Conservation (phyloP, 2,888 invertebrate genomes). For the Campoplex capitator region DNA sequence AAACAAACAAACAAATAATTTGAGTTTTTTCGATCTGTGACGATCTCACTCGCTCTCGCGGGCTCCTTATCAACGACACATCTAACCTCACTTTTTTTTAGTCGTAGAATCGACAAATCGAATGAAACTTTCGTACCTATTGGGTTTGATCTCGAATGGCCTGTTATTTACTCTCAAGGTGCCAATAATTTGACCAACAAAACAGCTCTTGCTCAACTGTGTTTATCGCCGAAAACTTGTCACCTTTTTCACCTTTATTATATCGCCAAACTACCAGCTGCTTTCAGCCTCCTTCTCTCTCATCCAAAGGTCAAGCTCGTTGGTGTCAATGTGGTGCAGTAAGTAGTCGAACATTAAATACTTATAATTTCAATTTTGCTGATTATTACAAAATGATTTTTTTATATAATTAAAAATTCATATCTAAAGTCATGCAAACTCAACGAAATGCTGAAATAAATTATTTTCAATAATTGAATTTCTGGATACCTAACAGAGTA, state of each 20-base stretch:
- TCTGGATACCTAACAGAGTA: not conserved
- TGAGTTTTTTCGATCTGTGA: not conserved
- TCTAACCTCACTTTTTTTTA: conserved; percentile 73
- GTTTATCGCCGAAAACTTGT: conserved; percentile 86
- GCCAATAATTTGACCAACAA: conserved; percentile 86
- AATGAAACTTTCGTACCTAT: conserved; percentile 84
- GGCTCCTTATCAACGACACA: conserved; percentile 8
- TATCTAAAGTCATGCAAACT: not conserved
- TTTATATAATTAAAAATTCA: not conserved
- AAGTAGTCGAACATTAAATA: conserved; percentile 70
- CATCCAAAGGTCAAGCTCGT: conserved; percentile 87
- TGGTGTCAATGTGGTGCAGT: conserved; percentile 89
- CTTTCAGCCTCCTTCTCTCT: conserved; percentile 85
- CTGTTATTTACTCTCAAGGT: conserved; percentile 86
- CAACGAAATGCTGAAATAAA: not conserved
- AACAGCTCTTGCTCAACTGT: conserved; percentile 88
- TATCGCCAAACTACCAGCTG: conserved; percentile 86
- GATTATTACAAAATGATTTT: not conserved
- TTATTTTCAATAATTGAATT: not conserved
- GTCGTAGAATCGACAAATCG: conserved; percentile 80
- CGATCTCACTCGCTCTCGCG: conserved; percentile 23
- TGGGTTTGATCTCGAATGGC: conserved; percentile 90
- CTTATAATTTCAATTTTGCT: not conserved
- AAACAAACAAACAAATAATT: not conserved
- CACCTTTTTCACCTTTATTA: conserved; percentile 87